A percentile compares a stretch with the other conserved stretches of the same genome.
Conservation (phyloP, 1,140 invertebrate species). For the Eupristina koningsbergeri region DNA sequence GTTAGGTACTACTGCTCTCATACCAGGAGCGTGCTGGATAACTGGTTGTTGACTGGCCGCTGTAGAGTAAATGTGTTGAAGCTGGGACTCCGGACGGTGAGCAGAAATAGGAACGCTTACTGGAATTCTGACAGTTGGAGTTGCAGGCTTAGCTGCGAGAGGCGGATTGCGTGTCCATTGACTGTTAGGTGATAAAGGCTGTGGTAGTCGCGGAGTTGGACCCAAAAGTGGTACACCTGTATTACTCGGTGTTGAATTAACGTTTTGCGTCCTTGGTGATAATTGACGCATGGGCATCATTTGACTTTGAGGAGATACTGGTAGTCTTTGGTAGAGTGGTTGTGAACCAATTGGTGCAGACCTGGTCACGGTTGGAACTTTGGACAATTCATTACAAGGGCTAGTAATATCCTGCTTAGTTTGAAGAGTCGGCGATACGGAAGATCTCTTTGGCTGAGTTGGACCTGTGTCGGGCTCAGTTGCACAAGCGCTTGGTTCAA, state of each 20-base stretch:
- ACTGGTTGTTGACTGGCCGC: conserved; percentile 69
- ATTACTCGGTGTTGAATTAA: conserved; percentile 47
- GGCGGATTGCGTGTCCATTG: conserved; percentile 65
- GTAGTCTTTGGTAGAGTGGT: conserved; percentile 66
- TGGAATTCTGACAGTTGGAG: conserved; percentile 61
- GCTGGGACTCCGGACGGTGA: conserved; percentile 61
- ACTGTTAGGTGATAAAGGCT: conserved; percentile 67
- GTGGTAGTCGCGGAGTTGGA: conserved; percentile 40
- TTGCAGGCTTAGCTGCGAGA: conserved; percentile 53
- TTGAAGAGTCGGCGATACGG: conserved; percentile 51
- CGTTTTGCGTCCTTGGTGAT: conserved; percentile 62
- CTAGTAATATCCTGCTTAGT: neutral
- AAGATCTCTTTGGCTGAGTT: neutral
- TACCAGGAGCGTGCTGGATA: conserved; percentile 70
- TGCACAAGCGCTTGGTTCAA: conserved; percentile 52
- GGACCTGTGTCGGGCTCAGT: conserved; percentile 53
- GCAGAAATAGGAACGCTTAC: conserved; percentile 65
- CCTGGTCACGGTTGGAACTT: neutral
- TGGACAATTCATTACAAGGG: neutral
- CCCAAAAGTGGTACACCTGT: conserved; percentile 20
- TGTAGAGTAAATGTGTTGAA: conserved; percentile 68
- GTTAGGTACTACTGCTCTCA: conserved; percentile 65
- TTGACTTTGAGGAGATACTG: conserved; percentile 65
- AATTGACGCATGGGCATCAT: conserved; percentile 65
- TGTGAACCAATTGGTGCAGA: conserved; percentile 43